Base-by-base conservation (phyloP, 1,140 invertebrate genomes). In the Frieseomelitta varia region DNA sequence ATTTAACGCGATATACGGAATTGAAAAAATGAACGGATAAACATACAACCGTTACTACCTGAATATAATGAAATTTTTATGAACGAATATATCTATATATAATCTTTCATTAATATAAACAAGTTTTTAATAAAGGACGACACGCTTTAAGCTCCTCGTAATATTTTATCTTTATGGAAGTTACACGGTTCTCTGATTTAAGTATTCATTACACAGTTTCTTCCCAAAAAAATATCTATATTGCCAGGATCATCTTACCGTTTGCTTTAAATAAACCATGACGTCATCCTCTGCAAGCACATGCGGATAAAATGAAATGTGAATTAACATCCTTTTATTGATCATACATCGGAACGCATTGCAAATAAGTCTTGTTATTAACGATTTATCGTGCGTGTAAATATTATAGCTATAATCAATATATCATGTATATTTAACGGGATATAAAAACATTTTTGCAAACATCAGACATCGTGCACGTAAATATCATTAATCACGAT, bases 201-300 rank as follows among this genome's bases (percentile, higher is more conserved):
- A 58, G 51, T 63, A 79, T 79, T 56, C 55, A 63, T 74, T 63
- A 72, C 39, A 79, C 39, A 67, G 39, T 30, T 55, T 63, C 84
- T 76, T 61, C 69, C 51, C 51, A 55, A 56, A 73, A 65, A 84
- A 84, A 73, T 71, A 80, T 84, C 69, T 80, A 73, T 80, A 79
- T 72, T 74, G 30, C 56, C 63, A 74, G 68, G 78, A 87, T 88
- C 78, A 56, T 81, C 69, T 88, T 88, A 88, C 82, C 58, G 72
- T 39, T 63, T 78, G 74, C 63, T 81, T 88, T 85, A 88, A 85
- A 87, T 88, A 85, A 87, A 87, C 56, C 67, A 68, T 87, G 87
- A 88, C 82, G 79, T 88, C 86, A 87, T 79, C 24, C n/a, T 65
- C 51, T 71, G 73, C 34, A 87, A 81, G 76, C 78, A 88, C 72